phyloP scores from a whole-genome alignment of 2,888 invertebrate species.

The Smittia sp. region DNA sequence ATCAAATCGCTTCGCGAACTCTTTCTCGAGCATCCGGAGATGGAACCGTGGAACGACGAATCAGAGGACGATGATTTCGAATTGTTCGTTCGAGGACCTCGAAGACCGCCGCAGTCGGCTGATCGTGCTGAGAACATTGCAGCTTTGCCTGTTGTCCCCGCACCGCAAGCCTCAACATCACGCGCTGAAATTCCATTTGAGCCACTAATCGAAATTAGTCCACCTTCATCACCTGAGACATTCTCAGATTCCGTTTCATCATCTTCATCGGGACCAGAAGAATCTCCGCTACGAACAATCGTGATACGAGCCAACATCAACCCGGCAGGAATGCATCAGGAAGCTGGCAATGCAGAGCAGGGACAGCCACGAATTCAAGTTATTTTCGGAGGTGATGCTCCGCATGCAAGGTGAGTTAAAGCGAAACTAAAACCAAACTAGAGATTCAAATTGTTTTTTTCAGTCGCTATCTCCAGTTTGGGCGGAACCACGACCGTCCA shows the following conservation, averaged over 20 bases:
- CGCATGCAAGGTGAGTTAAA: constrained; percentile 36
- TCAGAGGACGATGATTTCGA: constrained; percentile 42
- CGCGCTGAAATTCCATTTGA: not conserved
- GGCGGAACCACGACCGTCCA: not conserved
- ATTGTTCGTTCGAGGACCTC: not conserved
- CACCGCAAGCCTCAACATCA: constrained; percentile 22
- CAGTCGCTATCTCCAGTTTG: constrained; percentile 17
- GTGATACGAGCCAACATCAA: constrained; percentile 33
- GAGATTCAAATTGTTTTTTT: not conserved
- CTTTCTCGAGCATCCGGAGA: constrained; percentile 55
- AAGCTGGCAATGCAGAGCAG: constrained; percentile 41
- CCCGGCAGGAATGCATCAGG: constrained; percentile 45
- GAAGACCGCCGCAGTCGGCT: not conserved
- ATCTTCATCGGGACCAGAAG: constrained; percentile 44
- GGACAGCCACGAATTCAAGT: constrained; percentile 23
- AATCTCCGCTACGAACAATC: constrained; percentile 12
- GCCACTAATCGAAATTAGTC: not conserved
- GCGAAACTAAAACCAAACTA: not conserved
- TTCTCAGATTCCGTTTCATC: constrained; percentile 42
- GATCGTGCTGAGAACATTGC: not conserved
- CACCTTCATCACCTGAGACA: constrained; percentile 34
- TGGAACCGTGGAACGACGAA: constrained; percentile 43
- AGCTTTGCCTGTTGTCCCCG: not conserved
- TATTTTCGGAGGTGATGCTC: constrained; percentile 17
- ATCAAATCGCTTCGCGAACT: constrained; percentile 56